A percentile compares a stretch with the other conserved stretches of the same genome.
Conservation (phyloP, 2,797 vertebrate species). For the Crenichthys baileyi region DNA sequence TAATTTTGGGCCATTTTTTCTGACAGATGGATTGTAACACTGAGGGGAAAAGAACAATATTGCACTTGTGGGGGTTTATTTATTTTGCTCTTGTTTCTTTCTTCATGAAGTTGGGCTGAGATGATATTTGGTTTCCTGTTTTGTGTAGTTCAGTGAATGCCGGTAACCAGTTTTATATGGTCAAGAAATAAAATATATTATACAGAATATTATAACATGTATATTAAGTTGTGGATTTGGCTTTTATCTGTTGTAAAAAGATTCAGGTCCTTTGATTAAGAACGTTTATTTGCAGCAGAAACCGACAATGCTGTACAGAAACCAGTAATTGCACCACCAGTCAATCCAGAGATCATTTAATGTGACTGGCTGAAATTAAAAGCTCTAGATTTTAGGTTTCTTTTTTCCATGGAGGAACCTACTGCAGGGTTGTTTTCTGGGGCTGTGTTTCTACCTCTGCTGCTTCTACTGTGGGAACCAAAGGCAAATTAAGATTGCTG, state of each 20-base stretch:
- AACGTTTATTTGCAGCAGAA: constrained; percentile 6
- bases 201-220: constrained; percentile 11
- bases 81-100: neutral
- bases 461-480: neutral
- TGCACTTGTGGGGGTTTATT: constrained; percentile 7
- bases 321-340: constrained; percentile 31
- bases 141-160: neutral
- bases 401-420: neutral
- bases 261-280: constrained; percentile 22
- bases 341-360: constrained; percentile 36
- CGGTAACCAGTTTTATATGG: constrained; percentile 7
- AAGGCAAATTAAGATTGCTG: neutral
- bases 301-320: constrained; percentile 1
- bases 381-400: neutral
- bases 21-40: constrained; percentile 30
- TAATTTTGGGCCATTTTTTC: constrained; percentile 34
- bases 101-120: neutral
- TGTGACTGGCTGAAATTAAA: constrained; percentile 21
- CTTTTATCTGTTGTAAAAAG: constrained; percentile 9
- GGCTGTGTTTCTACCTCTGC: neutral
- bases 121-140: neutral
- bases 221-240: neutral
- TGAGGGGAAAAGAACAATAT: constrained; percentile 23
- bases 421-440: neutral
- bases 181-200: neutral